Base-by-base conservation (phyloP, 2,113 vertebrate species). In the Bettongia penicillata region DNA sequence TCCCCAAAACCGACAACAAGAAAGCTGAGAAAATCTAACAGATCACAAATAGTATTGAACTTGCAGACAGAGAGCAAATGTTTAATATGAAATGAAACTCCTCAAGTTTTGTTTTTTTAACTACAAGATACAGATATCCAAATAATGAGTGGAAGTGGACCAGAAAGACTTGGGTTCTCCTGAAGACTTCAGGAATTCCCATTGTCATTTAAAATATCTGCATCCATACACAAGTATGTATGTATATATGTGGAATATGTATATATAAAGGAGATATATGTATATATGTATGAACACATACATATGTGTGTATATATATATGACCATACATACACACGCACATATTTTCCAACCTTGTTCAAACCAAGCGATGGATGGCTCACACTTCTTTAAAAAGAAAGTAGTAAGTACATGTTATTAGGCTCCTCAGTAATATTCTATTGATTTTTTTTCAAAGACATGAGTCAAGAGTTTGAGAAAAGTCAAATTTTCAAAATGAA, bases 11-110 rank as follows among this genome's bases (percentile, higher is more conserved):
- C 53, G 31, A 31, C 22, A 37, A 92, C 91, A 26, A 89, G 53
- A 95, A 77, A 96, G 57, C 90, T 91, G 94, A 92, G 95, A 53
- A 97, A 94, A 95, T 11, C 93, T 84, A 94, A 96, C 93, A 95
- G 92, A 95, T 97, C 93, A 93, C 22, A 43, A 53, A 95, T 50
- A 95, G 89, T 51, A 84, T 93, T 93, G 68, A 96, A 57, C 95
- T 92, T 51, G 91, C 94, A 95, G 94, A 53, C 91, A 97, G 96
- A 96, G 94, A 94, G 91, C 77, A 94, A 96, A 55, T 92, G 77
- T 49, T 48, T 90, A 55, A 53, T 92, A 53, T n/a, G 94, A 91
- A 50, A 93, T 43, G 94, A 91, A 93, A 48, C 47, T 23, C 90
- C 3, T 48, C 23, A 19, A 93, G 55, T 43, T 43, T 28, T n/a